Evolutionary conservation across 2,113 vertebrate genomes (phyloP), one percentile per base, ranked within the genome.

Genomic region (Petromus typicus): DNA sequence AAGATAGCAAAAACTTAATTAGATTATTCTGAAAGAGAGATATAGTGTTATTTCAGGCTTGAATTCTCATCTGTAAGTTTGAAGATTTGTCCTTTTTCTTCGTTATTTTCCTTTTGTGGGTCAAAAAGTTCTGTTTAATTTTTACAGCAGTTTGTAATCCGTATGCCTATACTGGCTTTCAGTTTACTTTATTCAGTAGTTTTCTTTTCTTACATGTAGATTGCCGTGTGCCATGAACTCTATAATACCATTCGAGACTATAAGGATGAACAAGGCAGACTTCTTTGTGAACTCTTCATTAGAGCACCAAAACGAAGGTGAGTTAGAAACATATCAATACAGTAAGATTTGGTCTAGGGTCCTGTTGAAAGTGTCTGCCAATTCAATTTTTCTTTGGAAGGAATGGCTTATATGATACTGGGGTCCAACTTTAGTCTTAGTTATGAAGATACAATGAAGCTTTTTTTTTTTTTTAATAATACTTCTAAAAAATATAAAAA

Each of bases 221-320:
- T 99, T 97, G 99, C 99, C 43, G 99, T 99, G 43, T 99, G 99
- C 95, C 99, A 99, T 97, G 99, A 99, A 94, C 98, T 99, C 69
- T 99, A 99, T 97, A 99, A 99, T 98, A 99, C 99, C 51, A 99
- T 99, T 97, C 98, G 99, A 98, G 99, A 99, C 98, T 99, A 99
- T 98, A 99, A 99, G 96, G 99, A 99, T 95, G 99, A 99, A 76
- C 99, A 99, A 91, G 99, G 99, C 89, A 98, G 99, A 97, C 99
- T 99, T 97, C 97, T 99, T 20, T 99, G 99, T 97, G 99, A 99
- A 97, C 99, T 99, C 84, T 99, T 99, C 97, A 99, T 99, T 96
- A 99, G 99, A 97, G 99, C 99, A 51, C 99, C 99, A 0, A 99
- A 99, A 97, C 98, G 99, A 98, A 99, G 99, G 99, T 99, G 95